These are phyloP conservation scores for Misgurnus anguillicaudatus DNA, from an alignment of 2,113 vertebrate genomes.

Conservation along the genomic window DNA sequence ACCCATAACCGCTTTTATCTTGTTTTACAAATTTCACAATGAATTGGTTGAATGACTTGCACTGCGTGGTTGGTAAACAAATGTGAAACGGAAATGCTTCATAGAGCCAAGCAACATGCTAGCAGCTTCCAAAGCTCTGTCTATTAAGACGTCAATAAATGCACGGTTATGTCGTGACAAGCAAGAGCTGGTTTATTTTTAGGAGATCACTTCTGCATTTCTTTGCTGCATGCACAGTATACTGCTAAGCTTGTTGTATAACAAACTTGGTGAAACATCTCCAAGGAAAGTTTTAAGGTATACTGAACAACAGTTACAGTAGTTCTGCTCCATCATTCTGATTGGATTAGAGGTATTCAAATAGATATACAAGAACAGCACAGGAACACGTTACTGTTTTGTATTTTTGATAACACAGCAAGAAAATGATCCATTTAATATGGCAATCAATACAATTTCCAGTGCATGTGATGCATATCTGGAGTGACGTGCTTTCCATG, in stretches of 20 bases:
- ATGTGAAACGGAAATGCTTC: neutral
- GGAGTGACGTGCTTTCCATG: neutral
- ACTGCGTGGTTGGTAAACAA: conserved; percentile 11
- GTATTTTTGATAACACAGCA: too few species aligned
- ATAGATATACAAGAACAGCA: too few species aligned
- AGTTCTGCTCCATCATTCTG: too few species aligned
- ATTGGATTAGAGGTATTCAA: too few species aligned
- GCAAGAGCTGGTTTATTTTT: neutral
- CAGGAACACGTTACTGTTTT: too few species aligned
- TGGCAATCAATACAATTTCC: neutral
- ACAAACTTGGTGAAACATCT: neutral
- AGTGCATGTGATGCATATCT: neutral
- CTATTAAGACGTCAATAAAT: neutral
- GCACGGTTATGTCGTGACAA: neutral
- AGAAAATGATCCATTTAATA: too few species aligned
- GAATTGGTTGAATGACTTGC: conserved; percentile 20
- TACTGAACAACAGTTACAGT: too few species aligned
- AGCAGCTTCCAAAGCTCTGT: neutral
- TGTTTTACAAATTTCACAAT: conserved; percentile 30
- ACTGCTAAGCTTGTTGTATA: neutral
- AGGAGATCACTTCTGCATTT: neutral
- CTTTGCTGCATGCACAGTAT: neutral
- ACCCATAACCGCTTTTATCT: neutral
- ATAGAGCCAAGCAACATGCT: neutral
- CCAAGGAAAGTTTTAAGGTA: too few species aligned